Percentiles rank a stretch among this genome's conserved stretches.
Evolutionary conservation across 1,140 invertebrate species (phyloP).

Genomic region (Aphelinus atriplicis): DNA sequence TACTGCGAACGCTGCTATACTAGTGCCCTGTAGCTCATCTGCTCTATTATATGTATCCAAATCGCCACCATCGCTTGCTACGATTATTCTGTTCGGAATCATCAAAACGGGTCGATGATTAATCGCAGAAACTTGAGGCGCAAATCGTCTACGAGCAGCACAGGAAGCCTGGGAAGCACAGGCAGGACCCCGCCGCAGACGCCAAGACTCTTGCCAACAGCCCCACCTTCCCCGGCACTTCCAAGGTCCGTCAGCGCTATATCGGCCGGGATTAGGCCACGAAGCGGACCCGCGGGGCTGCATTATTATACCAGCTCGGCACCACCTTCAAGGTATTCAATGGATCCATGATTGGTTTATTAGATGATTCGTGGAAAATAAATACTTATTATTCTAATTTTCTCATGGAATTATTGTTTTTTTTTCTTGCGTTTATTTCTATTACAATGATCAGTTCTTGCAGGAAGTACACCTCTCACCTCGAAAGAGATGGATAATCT

Average conservation of each 20-base stretch:
- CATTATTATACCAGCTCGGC: conserved; percentile 76
- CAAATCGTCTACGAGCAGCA: conserved; percentile 66
- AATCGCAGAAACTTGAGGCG: conserved; percentile 62
- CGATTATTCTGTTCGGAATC: too few relatives aligned
- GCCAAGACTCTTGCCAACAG: conserved; percentile 63
- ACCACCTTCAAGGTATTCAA: conserved; percentile 53
- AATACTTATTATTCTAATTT: too few relatives aligned
- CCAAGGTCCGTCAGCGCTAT: conserved; percentile 68
- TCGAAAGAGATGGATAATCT: too few relatives aligned
- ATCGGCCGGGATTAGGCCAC: conserved; percentile 70
- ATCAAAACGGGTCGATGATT: too few relatives aligned
- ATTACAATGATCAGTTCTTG: too few relatives aligned
- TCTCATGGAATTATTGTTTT: too few relatives aligned
- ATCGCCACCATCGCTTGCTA: too few relatives aligned
- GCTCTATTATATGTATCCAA: not conserved
- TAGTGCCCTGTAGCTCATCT: not conserved
- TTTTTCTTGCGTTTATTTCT: too few relatives aligned
- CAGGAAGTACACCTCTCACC: too few relatives aligned
- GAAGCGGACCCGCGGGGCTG: conserved; percentile 77
- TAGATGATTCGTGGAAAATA: too few relatives aligned
- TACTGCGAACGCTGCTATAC: too few relatives aligned
- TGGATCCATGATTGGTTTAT: too few relatives aligned
- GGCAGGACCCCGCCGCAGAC: conserved; percentile 70
- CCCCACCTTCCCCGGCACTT: conserved; percentile 62
- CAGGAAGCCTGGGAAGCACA: conserved; percentile 65